These are phyloP conservation scores for Hypomecis atomaria DNA, from an alignment of 2,888 invertebrate species.

Conservation along the genomic window DNA sequence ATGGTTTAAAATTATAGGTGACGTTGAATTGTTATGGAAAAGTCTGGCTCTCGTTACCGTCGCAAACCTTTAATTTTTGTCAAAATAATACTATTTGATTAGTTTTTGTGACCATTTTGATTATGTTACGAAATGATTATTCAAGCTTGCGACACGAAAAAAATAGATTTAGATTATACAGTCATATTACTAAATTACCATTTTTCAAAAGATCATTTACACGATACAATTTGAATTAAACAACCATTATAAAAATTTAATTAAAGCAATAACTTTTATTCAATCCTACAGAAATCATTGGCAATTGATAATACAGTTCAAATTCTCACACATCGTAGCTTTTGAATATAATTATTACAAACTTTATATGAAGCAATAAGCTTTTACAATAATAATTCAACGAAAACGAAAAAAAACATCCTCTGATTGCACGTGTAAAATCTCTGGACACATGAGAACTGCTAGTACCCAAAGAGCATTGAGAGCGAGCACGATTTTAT, in stretches of 20 bases:
- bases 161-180: too few relatives aligned
- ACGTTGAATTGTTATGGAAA: too few relatives aligned
- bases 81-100: too few relatives aligned
- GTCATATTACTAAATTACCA: not conserved
- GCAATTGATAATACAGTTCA: slow-evolving; percentile 19
- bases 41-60: too few relatives aligned
- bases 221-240: slow-evolving; percentile 9
- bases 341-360: slow-evolving; percentile 17
- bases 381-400: slow-evolving; percentile 22
- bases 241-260: not conserved
- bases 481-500: slow-evolving; percentile 45
- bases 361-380: slow-evolving; percentile 35
- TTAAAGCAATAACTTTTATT: slow-evolving; percentile 20
- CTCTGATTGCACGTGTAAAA: slow-evolving; percentile 41
- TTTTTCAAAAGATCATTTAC: slow-evolving; percentile 8
- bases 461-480: slow-evolving; percentile 36
- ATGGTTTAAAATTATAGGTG: too few relatives aligned
- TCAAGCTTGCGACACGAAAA: too few relatives aligned
- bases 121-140: too few relatives aligned
- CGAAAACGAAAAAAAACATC: slow-evolving; percentile 27
- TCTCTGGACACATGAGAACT: slow-evolving; percentile 34
- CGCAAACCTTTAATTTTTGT: too few relatives aligned
- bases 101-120: too few relatives aligned
- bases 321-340: slow-evolving; percentile 23
- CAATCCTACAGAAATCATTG: slow-evolving; percentile 9